Base-by-base conservation (phyloP, 1,140 invertebrate genomes). In the Aphaenogaster rudis region DNA sequence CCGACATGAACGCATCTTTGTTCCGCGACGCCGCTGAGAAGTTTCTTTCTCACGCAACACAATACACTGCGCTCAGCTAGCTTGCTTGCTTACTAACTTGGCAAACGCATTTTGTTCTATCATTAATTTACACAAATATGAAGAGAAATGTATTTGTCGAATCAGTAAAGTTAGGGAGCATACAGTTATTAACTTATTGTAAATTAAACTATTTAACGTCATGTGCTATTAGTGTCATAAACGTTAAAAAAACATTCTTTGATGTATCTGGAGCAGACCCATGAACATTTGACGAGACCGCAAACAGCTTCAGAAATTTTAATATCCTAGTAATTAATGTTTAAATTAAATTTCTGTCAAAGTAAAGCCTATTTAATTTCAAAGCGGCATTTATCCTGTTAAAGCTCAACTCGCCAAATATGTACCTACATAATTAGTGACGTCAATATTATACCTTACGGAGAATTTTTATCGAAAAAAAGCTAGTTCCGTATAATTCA, bases 301-400 rank as follows among this genome's bases (percentile, higher is more conserved):
- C 42, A 66, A 72, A 11, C n/a, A 45, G 57, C 36, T 81, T 57
- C 59, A n/a, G 28, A 71, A 45, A n/a, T 71, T 81, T 81, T 57
- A 81, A 71, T 81, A 57, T 57, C 3, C 11, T 45, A 5, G 79
- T 54, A 57, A 72, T 81, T 81, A 81, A 71, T 28, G 79, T 45
- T 33, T 54, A 72, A 81, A 81, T 81, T 71, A 72, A 72, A 9
- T 71, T 72, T 17, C 15, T 45, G 50, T 81, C 39, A 81, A 81
- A 81, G 79, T 81, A 45, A 80, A 78, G 28, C 4, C 7, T 21
- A 15, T 71, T 64, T 71, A 71, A 81, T 71, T 72, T 72, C 15
- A 42, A 81, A 45, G 57, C n/a, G 59, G 17, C 42, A 72, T 72
- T 81, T 72, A 71, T 54, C 21, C 15, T 9, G 6, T 71, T 28